Percentiles rank a stretch among this genome's conserved stretches.
Conservation (phyloP, 2,797 vertebrate genomes). For the Vireo griseus region DNA sequence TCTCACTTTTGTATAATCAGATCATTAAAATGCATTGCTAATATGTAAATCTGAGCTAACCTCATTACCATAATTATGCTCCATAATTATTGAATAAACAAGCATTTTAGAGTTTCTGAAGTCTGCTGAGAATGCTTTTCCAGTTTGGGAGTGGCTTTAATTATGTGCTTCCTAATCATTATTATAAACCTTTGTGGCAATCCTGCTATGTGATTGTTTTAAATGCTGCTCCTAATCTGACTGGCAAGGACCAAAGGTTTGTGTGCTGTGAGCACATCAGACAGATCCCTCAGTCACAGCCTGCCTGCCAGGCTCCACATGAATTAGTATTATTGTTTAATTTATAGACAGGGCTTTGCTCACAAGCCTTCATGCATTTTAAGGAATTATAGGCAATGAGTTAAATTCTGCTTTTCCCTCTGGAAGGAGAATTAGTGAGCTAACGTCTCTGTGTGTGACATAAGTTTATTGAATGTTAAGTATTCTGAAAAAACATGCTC, state of each 20-base stretch:
- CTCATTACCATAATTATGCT: constrained; percentile 71
- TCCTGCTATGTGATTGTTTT: neutral
- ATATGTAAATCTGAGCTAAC: constrained; percentile 70
- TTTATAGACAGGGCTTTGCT: constrained; percentile 1
- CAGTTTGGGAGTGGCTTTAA: constrained; percentile 46
- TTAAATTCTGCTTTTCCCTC: neutral
- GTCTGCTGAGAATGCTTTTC: constrained; percentile 51
- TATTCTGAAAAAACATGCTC: neutral
- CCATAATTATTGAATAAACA: constrained; percentile 71
- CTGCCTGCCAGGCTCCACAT: neutral
- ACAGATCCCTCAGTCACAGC: neutral
- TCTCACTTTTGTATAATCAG: constrained; percentile 70
- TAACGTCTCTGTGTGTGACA: neutral
- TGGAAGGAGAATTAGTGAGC: neutral
- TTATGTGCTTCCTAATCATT: neutral
- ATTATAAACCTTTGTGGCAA: constrained; percentile 2
- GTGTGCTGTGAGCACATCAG: neutral
- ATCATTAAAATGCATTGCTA: constrained; percentile 76
- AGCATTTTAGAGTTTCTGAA: constrained; percentile 53
- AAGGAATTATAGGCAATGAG: neutral
- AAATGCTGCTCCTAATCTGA: neutral
- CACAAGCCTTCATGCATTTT: neutral
- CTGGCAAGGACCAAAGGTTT: neutral
- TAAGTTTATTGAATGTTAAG: neutral
- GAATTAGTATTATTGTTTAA: neutral